Conservation (phyloP, 1,140 invertebrate species). For the Acromyrmex heyeri region DNA sequence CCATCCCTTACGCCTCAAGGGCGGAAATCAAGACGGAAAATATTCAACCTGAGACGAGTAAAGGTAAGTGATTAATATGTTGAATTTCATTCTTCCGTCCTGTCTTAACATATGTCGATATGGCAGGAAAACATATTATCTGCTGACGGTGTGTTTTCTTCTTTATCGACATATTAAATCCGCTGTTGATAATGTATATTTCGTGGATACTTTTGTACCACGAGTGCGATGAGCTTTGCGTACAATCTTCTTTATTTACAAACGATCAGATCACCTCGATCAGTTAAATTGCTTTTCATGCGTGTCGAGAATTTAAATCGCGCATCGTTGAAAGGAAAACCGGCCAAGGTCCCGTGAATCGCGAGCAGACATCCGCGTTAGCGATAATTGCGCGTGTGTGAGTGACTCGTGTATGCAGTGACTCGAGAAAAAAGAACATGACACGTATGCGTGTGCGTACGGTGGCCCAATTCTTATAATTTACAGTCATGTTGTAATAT, state of each 20-base stretch:
- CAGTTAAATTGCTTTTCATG: not conserved
- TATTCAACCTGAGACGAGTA: constrained; percentile 84
- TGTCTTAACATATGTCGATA: not conserved
- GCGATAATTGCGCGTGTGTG: constrained; percentile 83
- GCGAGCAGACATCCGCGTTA: constrained; percentile 85
- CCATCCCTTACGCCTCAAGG: constrained; percentile 83
- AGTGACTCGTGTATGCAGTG: constrained; percentile 76
- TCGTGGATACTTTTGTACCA: not conserved
- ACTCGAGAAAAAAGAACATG: constrained; percentile 80
- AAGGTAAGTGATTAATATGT: constrained; percentile 80
- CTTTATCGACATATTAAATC: constrained; percentile 47
- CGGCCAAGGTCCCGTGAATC: constrained; percentile 85
- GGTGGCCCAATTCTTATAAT: constrained; percentile 85
- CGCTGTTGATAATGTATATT: not conserved
- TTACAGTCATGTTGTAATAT: constrained; percentile 82
- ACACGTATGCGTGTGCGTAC: not conserved
- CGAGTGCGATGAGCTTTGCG: not conserved
- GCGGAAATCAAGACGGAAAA: constrained; percentile 86
- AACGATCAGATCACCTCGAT: not conserved
- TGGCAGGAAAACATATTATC: not conserved
- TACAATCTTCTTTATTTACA: constrained; percentile 17
- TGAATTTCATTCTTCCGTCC: no score
- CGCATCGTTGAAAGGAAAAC: constrained; percentile 82
- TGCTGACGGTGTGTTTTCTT: not conserved
- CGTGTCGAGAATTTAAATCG: constrained; percentile 40